Evolutionary conservation across 2,797 vertebrate species (phyloP).

Genomic region (Hoplostethus mediterraneus): DNA sequence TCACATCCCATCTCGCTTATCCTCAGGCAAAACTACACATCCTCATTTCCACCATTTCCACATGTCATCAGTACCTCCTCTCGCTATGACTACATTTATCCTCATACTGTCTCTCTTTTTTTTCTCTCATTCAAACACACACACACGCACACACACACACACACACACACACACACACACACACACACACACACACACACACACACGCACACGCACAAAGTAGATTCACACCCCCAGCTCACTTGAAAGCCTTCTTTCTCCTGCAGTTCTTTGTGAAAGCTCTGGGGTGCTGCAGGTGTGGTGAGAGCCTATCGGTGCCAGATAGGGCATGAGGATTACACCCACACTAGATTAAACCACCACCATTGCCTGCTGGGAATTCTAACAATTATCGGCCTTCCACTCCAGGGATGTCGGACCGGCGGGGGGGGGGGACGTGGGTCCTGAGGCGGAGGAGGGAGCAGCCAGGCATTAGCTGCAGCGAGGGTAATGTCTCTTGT

Average conservation of each 20-base stretch:
- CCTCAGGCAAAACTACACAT: constrained; percentile 62
- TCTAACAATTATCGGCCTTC: constrained; percentile 83
- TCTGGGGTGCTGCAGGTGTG: constrained; percentile 74
- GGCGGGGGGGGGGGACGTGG: constrained; percentile 50
- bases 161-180: constrained; percentile 16
- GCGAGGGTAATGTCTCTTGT: constrained; percentile 64
- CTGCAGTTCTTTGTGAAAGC: constrained; percentile 59
- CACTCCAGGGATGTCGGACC: constrained; percentile 70
- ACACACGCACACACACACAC: constrained; percentile 41
- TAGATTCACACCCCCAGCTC: constrained; percentile 54
- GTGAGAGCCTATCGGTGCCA: constrained; percentile 74
- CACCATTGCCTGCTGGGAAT: constrained; percentile 81
- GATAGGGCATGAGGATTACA: constrained; percentile 83
- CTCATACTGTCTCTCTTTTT: constrained; percentile 7
- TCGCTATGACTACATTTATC: constrained; percentile 33
- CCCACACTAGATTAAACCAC: constrained; percentile 83
- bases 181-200: constrained; percentile 17
- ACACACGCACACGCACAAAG: constrained; percentile 32
- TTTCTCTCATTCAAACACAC: constrained; percentile 10
- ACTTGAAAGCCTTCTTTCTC: constrained; percentile 69
- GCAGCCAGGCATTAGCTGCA: constrained; percentile 45
- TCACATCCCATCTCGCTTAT: constrained; percentile 63
- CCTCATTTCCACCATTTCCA: constrained; percentile 49
- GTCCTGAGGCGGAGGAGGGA: constrained; percentile 62
- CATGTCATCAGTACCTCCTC: constrained; percentile 22